These are phyloP conservation scores for Sabatieria punctata DNA, from an alignment of 2,888 invertebrate species.

Conservation along the genomic window DNA sequence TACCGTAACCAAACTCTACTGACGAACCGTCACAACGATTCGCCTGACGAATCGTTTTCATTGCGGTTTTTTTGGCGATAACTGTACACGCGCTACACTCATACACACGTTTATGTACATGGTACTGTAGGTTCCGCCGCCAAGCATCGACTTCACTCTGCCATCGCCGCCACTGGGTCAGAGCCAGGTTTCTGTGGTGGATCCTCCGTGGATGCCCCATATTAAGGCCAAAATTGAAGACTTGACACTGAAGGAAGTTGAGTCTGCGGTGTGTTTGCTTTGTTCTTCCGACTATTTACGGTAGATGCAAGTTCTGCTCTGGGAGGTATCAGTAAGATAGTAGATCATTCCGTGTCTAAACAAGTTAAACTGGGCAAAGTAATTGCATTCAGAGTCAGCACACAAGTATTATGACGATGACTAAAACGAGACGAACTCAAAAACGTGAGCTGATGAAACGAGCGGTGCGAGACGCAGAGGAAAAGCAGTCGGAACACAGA, in stretches of 20 bases:
- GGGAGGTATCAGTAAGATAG: too few relatives aligned
- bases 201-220: constrained; percentile 97
- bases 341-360: too few relatives aligned
- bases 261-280: too few relatives aligned
- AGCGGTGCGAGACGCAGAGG: constrained; percentile 85
- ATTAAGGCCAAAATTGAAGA: constrained; percentile 97
- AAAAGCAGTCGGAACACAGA: constrained; percentile 43
- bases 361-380: too few relatives aligned
- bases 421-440: constrained; percentile 93
- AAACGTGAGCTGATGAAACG: constrained; percentile 92
- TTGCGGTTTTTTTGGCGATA: too few relatives aligned
- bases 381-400: constrained; percentile 28
- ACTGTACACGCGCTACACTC: too few relatives aligned
- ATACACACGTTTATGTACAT: too few relatives aligned
- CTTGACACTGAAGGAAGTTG: constrained; percentile 90
- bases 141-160: constrained; percentile 93
- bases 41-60: too few relatives aligned
- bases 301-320: too few relatives aligned
- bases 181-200: constrained; percentile 40
- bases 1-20: too few relatives aligned
- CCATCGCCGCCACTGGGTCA: constrained; percentile 97
- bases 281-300: too few relatives aligned
- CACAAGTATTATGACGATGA: constrained; percentile 72
- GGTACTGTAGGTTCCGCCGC: constrained; percentile 76
- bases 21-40: too few relatives aligned